phyloP scores from a whole-genome alignment of 2,113 vertebrate genomes.

The Rhinolophus ferrumequinum region DNA sequence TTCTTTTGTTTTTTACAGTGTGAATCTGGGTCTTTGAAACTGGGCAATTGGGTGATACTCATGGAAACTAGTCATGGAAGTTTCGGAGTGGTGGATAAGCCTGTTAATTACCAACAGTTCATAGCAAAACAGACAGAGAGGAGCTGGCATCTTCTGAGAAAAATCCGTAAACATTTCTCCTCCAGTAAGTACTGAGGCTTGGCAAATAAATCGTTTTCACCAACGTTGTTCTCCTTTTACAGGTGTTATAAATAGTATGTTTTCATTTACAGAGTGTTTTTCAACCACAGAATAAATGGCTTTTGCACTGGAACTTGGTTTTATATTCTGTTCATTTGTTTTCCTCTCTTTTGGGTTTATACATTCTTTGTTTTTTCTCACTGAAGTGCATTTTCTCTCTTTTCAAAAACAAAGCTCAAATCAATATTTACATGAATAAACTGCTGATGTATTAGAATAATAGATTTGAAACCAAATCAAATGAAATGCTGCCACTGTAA shows the following conservation, averaged over 20 bases:
- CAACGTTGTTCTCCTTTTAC: slow-evolving; percentile 52
- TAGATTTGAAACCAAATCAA: slow-evolving; percentile 50
- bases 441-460: slow-evolving; percentile 58
- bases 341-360: slow-evolving; percentile 7
- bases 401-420: slow-evolving; percentile 9
- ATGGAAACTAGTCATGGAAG: not conserved
- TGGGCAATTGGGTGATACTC: not conserved
- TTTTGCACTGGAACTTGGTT: slow-evolving; percentile 40
- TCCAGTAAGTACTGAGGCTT: not conserved
- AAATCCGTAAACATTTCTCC: not conserved
- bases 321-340: slow-evolving; percentile 57
- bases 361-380: slow-evolving; percentile 37
- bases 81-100: not conserved
- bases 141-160: slow-evolving; percentile 10
- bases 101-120: slow-evolving; percentile 59
- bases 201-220: slow-evolving; percentile 52
- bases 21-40: not conserved
- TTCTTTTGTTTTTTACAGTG: not conserved
- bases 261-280: slow-evolving; percentile 63
- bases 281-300: slow-evolving; percentile 35
- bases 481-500: slow-evolving; percentile 26
- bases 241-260: slow-evolving; percentile 55
- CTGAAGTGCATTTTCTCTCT: slow-evolving; percentile 19
- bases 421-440: slow-evolving; percentile 67
- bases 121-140: not conserved